phyloP scores from a whole-genome alignment of 2,888 invertebrate genomes.

The Trilocha varians region DNA sequence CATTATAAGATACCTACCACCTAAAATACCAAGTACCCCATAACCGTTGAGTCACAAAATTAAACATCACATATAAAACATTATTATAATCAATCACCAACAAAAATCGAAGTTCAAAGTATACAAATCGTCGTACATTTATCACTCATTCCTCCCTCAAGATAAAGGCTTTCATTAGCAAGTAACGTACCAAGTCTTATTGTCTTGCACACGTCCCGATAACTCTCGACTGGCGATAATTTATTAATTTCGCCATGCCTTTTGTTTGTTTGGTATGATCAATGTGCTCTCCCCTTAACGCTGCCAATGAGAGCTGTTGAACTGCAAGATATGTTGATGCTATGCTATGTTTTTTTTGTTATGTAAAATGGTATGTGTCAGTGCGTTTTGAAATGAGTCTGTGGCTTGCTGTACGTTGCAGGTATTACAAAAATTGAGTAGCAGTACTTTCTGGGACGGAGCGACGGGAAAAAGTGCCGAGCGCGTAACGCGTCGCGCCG shows the following conservation, averaged over 20 bases:
- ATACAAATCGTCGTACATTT: constrained; percentile 30
- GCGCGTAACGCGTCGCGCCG: too few species aligned
- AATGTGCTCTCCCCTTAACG: constrained; percentile 30
- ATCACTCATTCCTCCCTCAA: constrained; percentile 37
- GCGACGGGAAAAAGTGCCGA: too few species aligned
- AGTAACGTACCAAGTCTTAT: constrained; percentile 27
- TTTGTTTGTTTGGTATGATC: constrained; percentile 57
- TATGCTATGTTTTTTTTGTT: too few species aligned
- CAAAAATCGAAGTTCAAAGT: constrained; percentile 17
- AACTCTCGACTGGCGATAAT: constrained; percentile 48
- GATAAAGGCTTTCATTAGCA: constrained; percentile 44
- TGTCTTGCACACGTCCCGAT: constrained; percentile 39
- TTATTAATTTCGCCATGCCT: constrained; percentile 58
- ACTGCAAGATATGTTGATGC: constrained; percentile 11
- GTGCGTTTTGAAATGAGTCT: too few species aligned
- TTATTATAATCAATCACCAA: background rate
- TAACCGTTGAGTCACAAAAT: background rate
- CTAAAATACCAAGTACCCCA: background rate
- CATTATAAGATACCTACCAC: background rate
- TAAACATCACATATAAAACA: background rate
- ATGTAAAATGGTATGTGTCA: too few species aligned
- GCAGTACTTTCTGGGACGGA: too few species aligned
- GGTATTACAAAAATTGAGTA: too few species aligned
- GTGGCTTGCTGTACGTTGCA: too few species aligned
- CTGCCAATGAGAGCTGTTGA: constrained; percentile 6